Evolutionary conservation across 2,888 invertebrate genomes (phyloP).

Genomic region (Brachyptera risi): DNA sequence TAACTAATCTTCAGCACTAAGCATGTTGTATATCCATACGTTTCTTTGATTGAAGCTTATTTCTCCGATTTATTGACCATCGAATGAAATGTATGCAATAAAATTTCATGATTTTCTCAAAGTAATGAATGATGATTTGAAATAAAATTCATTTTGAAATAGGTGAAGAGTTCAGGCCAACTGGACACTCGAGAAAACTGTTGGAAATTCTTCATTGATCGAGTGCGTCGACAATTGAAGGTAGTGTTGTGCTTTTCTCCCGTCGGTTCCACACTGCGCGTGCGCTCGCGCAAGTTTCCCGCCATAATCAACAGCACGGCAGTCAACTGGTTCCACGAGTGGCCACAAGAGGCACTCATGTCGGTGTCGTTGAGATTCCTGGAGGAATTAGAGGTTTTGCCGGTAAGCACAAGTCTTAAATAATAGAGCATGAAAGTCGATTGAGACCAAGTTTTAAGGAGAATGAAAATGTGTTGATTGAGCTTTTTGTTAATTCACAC

Average conservation of each 20-base stretch:
- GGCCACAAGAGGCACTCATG: slow-evolving; percentile 95
- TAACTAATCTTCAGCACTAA: slow-evolving; percentile 37
- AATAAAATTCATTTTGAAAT: too few relatives aligned
- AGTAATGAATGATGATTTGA: too few relatives aligned
- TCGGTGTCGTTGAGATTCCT: slow-evolving; percentile 89
- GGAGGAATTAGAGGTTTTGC: slow-evolving; percentile 71
- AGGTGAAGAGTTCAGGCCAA: slow-evolving; percentile 81
- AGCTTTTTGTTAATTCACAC: too few relatives aligned
- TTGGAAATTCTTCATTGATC: slow-evolving; percentile 96
- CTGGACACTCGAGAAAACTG: slow-evolving; percentile 92
- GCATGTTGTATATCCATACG: too few relatives aligned
- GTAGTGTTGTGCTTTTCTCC: slow-evolving; percentile 97
- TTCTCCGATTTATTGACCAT: too few relatives aligned
- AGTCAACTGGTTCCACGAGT: slow-evolving; percentile 98
- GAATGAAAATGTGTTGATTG: too few relatives aligned
- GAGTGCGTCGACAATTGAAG: slow-evolving; percentile 83
- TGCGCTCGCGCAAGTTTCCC: slow-evolving; percentile 91
- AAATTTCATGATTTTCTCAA: too few relatives aligned
- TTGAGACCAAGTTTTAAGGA: too few relatives aligned
- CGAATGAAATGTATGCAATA: too few relatives aligned
- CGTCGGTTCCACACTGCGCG: slow-evolving; percentile 88
- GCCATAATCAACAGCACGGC: slow-evolving; percentile 93
- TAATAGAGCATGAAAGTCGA: too few relatives aligned
- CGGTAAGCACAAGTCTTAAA: slow-evolving; percentile 63
- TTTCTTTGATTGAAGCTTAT: too few relatives aligned